phyloP scores from a whole-genome alignment of 1,140 invertebrate species.

The Drosophila jambulina region DNA sequence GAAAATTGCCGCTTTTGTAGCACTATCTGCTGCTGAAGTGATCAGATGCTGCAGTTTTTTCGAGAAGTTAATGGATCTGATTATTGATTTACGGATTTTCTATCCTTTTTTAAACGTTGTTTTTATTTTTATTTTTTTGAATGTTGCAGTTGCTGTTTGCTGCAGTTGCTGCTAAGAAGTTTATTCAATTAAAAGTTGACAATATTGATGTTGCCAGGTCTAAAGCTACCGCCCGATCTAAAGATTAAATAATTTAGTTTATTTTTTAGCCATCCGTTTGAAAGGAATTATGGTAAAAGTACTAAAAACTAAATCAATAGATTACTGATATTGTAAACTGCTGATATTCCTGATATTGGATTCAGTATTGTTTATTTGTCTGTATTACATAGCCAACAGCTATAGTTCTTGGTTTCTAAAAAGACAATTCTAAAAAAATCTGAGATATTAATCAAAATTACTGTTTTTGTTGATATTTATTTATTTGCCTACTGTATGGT shows the following conservation, averaged over 20 bases:
- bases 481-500: no score
- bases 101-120: neutral
- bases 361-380: neutral
- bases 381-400: no score
- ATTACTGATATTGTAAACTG: neutral
- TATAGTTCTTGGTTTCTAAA: no score
- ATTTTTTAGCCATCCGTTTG: neutral
- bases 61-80: neutral
- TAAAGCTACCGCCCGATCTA: no score
- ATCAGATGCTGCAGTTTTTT: neutral
- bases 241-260: neutral
- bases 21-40: neutral
- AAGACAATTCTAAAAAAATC: no score
- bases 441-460: no score
- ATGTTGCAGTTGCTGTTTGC: neutral
- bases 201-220: no score
- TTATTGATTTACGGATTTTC: neutral
- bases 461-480: no score
- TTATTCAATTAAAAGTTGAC: neutral
- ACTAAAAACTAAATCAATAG: neutral
- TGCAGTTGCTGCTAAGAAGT: neutral
- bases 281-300: neutral
- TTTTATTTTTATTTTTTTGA: neutral
- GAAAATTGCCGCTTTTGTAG: neutral
- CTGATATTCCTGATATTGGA: no score